Base-by-base conservation (phyloP, 2,888 invertebrate genomes). In the Dasysyrphus tricinctus region DNA sequence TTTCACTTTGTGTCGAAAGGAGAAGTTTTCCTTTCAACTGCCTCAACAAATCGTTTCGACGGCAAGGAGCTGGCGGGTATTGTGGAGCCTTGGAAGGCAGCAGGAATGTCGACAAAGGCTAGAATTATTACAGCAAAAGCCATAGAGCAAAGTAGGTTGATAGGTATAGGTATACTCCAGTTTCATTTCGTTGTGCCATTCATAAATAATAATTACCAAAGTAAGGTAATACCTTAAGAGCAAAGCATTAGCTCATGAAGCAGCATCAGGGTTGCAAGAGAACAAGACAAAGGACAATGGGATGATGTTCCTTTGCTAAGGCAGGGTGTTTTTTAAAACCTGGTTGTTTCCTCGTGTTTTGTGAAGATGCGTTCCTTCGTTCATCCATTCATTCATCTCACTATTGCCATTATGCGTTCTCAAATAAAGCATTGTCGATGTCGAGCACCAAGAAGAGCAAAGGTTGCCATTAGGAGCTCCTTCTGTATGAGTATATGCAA, bases 201-300 rank as follows among this genome's bases (percentile, higher is more conserved):
- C 85, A 85, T 85, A 85, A 85, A 85, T 85, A 81, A 85, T 85
- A 85, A 85, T 81, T 85, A 85, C 77, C 73, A 77, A 74, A 85
- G 81, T 74, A 85, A 85, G 85, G 85, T 85, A 85, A 85, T 85
- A 81, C 81, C 74, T 85, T 78, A 63, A 84, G 80, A 84, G 81
- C 69, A 67, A n/a, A 44, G 80, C 85, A 81, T 81, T 74, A 81
- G 80, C 42, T 76, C 32, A 74, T 70, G 79, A 29, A 78, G 73
- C 61, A 78, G 73, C 61, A 54, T 34, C 42, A 44, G 67, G 67
- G 24, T 67, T 49, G 32, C 49, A 44, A 32, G 63, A 32, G 63
- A 8, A 12, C 29, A 51, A 24, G 5, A 34, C 24, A 39, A 14
- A 37, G 56, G 56, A 19, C 39, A 70, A 51, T 42, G 34, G 51